Conservation (phyloP, 2,113 vertebrate genomes). For the Peromyscus californicus region DNA sequence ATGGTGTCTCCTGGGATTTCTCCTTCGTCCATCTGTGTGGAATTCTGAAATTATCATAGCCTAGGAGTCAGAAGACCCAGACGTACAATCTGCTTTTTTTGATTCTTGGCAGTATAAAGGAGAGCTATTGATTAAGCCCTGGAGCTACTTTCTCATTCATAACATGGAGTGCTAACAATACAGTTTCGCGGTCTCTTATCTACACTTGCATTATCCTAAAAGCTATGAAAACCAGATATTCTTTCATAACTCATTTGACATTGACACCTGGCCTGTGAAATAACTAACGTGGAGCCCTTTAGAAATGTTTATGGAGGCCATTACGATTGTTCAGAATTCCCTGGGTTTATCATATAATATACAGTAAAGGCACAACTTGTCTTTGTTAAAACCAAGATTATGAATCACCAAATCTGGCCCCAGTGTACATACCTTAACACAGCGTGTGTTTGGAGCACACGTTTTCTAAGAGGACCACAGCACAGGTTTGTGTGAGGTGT, state of each 20-base stretch:
- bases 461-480: neutral
- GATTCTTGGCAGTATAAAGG: neutral
- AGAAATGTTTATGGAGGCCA: neutral
- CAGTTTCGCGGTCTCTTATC: neutral
- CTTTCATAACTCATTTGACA: neutral
- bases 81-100: neutral
- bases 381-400: slow-evolving; percentile 17
- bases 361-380: neutral
- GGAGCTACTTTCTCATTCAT: neutral
- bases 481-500: neutral
- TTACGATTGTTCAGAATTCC: neutral
- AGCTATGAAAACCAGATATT: neutral
- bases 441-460: neutral
- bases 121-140: neutral
- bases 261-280: neutral
- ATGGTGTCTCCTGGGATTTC: neutral
- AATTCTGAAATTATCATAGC: neutral
- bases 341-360: neutral
- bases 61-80: neutral
- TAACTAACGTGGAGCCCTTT: neutral
- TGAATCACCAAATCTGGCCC: neutral
- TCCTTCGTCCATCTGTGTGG: neutral
- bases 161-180: neutral
- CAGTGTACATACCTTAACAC: neutral
- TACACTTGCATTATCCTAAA: neutral